Evolutionary conservation across 2,888 invertebrate species (phyloP), one percentile per base, ranked within the genome.

Genomic region (Erebia ligea): DNA sequence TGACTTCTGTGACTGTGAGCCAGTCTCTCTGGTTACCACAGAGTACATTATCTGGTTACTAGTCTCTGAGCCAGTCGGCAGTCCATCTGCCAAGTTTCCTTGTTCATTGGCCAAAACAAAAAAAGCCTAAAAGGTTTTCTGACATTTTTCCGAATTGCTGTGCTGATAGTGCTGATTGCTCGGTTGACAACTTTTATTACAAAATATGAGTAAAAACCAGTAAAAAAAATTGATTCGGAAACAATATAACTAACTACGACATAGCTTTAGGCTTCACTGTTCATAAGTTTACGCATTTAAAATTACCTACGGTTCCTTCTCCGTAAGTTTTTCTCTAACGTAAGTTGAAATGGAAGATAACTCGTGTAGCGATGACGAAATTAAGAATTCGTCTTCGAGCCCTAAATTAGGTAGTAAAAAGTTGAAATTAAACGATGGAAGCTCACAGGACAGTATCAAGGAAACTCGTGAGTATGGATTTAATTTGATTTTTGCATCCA

Each of bases 381-480:
- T 84, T 79, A 84, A 85, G 75, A 84, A 88, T 79, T 84, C 84
- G 50, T 82, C 87, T 76, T 70, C 80, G 50, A 87, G 83, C 72
- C 85, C 87, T 50, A 84, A 86, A 82, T 81, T 82, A 73, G 83
- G 87, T 81, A 87, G 87, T 75, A 93, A 93, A 80, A 93, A 92
- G 79, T 73, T 89, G 40, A 93, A 92, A 85, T 79, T 92, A 68
- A 92, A 93, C 77, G 91, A 93, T 79, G 92, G 92, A 45, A 92
- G 91, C 76, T 91, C 92, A 1, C 92, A 92, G 73, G 90, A 91
- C 65, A 91, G 89, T 81, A 80, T 86, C 19, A 87, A 85, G 77
- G 88, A 87, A 69, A 78, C 83, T 82, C 88, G 90, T 90, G 83
- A 84, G 78, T 77, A 72, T 72, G 52, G 69, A 59, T 67, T 62